Conservation (phyloP, 2,888 invertebrate genomes). For the Temnothorax unifasciatus region DNA sequence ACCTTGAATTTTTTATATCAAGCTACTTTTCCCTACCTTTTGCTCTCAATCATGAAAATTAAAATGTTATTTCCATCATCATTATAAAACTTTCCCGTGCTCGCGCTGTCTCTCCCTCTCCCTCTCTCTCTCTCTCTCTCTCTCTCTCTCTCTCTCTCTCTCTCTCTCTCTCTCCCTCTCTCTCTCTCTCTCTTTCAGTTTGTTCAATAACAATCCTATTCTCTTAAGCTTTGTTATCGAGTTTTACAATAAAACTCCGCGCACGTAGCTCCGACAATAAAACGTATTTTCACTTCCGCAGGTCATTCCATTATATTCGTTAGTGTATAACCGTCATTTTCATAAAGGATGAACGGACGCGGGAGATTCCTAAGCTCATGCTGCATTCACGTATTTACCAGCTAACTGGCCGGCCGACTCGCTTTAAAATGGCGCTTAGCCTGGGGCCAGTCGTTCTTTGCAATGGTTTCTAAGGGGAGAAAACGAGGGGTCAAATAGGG, state of each 20-base stretch:
- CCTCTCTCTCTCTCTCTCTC: no score
- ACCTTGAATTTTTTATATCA: background rate
- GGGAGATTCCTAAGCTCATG: conserved; percentile 59
- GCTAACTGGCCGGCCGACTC: conserved; percentile 65
- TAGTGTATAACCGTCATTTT: conserved; percentile 60
- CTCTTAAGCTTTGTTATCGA: conserved; percentile 23
- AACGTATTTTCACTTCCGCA: conserved; percentile 4
- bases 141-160: no score
- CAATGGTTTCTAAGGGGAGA: conserved; percentile 27
- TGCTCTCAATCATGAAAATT: conserved; percentile 9
- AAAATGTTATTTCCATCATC: conserved; percentile 28
- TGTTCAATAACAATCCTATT: conserved; percentile 33
- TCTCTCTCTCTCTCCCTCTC: no score
- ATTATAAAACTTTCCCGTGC: conserved; percentile 25
- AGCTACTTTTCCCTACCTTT: background rate
- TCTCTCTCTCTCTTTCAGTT: background rate
- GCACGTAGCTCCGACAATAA: background rate
- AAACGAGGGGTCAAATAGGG: conserved; percentile 22
- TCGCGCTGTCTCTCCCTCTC: no score
- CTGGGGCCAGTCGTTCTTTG: conserved; percentile 14
- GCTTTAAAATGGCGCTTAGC: conserved; percentile 56
- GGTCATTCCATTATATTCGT: conserved; percentile 11
- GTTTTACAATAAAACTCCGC: conserved; percentile 41
- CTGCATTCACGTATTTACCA: conserved; percentile 73
- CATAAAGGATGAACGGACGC: conserved; percentile 72